A percentile compares a stretch with the other conserved stretches of the same genome.
phyloP scores from a whole-genome alignment of 2,888 invertebrate genomes.

The Ophion ventricosus region DNA sequence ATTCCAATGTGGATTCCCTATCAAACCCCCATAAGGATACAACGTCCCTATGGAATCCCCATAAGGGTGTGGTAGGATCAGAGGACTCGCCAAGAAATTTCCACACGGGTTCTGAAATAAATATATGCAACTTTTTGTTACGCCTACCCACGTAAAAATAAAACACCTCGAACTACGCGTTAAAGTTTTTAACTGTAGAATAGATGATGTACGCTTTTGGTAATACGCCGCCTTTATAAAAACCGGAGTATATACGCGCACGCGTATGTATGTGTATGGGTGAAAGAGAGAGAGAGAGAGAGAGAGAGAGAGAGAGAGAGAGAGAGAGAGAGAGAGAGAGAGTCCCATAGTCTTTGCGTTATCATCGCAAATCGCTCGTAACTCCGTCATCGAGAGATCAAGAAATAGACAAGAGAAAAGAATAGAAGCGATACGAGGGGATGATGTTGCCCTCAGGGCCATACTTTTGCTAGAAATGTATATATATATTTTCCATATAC shows the following conservation, averaged over 20 bases:
- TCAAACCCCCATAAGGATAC: too few species aligned
- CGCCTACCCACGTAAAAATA: conserved; percentile 5
- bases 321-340: too few species aligned
- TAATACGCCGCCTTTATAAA: not conserved
- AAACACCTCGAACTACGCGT: not conserved
- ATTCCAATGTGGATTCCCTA: too few species aligned
- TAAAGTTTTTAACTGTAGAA: not conserved
- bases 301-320: too few species aligned
- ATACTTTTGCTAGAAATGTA: conserved; percentile 32
- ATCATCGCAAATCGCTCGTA: conserved; percentile 62
- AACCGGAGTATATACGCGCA: conserved; percentile 16
- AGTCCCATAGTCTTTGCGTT: conserved; percentile 13
- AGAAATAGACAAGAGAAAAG: conserved; percentile 24
- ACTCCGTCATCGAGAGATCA: conserved; percentile 60
- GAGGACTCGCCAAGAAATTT: too few species aligned
- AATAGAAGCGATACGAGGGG: conserved; percentile 18
- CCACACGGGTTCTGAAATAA: too few species aligned
- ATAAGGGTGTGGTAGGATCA: too few species aligned
- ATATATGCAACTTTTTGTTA: not conserved
- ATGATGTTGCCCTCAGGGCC: conserved; percentile 29
- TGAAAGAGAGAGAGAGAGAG: too few species aligned
- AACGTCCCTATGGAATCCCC: too few species aligned
- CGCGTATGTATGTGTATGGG: not conserved
- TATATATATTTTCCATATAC: conserved; percentile 17
- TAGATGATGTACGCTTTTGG: conserved; percentile 4